phyloP scores from a whole-genome alignment of 2,888 invertebrate species.

The Poecilus cupreus region DNA sequence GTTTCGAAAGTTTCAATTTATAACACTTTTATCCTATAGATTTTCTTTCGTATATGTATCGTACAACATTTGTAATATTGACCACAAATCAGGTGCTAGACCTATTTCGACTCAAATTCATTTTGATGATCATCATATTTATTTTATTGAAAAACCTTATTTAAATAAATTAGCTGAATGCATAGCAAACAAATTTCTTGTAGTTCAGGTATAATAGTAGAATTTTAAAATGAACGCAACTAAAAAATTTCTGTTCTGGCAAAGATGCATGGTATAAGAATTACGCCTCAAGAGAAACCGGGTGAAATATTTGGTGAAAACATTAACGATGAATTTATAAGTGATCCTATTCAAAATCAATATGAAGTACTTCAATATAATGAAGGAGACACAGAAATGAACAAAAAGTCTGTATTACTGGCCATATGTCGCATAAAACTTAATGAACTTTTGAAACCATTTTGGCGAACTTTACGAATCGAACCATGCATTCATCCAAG shows the following conservation, averaged over 20 bases:
- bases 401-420: slow-evolving; percentile 58
- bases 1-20: neutral
- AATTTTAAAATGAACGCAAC: neutral
- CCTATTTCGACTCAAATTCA: slow-evolving; percentile 59
- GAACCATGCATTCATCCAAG: slow-evolving; percentile 26
- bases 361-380: neutral
- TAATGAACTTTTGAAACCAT: slow-evolving; percentile 60
- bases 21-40: slow-evolving; percentile 57
- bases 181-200: neutral
- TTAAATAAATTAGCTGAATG: neutral
- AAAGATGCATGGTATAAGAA: slow-evolving; percentile 47
- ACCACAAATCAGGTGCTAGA: slow-evolving; percentile 59
- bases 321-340: slow-evolving; percentile 20
- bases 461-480: slow-evolving; percentile 56
- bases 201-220: neutral
- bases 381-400: slow-evolving; percentile 7
- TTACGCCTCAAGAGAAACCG: neutral
- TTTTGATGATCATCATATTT: slow-evolving; percentile 63
- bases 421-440: slow-evolving; percentile 62
- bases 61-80: slow-evolving; percentile 62
- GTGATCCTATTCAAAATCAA: slow-evolving; percentile 22
- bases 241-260: neutral
- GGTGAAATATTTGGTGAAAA: slow-evolving; percentile 30
- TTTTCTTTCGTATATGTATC: slow-evolving; percentile 61
- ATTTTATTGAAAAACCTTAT: slow-evolving; percentile 56